These are phyloP conservation scores for Darevskia nairensis DNA, from an alignment of 2,797 vertebrate species.

Conservation along the genomic window DNA sequence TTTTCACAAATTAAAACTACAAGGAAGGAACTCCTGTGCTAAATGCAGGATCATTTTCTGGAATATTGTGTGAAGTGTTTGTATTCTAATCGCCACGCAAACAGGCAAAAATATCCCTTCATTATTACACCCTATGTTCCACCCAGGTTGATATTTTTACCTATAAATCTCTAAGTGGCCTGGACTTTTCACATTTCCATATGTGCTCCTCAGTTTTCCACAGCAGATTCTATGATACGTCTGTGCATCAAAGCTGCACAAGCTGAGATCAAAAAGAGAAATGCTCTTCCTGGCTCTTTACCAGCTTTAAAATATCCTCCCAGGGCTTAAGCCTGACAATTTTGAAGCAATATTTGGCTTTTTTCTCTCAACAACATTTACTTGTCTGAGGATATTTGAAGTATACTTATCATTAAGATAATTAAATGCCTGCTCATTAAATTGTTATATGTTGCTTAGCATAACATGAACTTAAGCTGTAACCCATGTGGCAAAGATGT, in stretches of 20 bases:
- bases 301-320: not conserved
- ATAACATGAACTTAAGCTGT: not conserved
- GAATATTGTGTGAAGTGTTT: not conserved
- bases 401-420: not conserved
- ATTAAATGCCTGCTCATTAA: not conserved
- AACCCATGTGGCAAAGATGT: fast-evolving
- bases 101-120: not conserved
- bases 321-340: not conserved
- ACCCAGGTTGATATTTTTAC: not conserved
- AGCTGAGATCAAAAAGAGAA: not conserved
- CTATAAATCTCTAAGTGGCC: not conserved
- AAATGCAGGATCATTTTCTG: not conserved
- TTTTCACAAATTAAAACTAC: not conserved
- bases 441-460: not conserved
- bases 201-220: too few species aligned
- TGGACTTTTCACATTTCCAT: not conserved
- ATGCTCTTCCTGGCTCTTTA: not conserved
- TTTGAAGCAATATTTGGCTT: too few species aligned
- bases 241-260: too few species aligned
- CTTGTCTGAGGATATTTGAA: not conserved
- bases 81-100: not conserved
- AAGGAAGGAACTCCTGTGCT: not conserved
- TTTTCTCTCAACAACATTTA: not conserved
- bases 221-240: too few species aligned
- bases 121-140: not conserved